Evolutionary conservation across 2,888 invertebrate species (phyloP).

Genomic region (Listrodromus nycthemerus): DNA sequence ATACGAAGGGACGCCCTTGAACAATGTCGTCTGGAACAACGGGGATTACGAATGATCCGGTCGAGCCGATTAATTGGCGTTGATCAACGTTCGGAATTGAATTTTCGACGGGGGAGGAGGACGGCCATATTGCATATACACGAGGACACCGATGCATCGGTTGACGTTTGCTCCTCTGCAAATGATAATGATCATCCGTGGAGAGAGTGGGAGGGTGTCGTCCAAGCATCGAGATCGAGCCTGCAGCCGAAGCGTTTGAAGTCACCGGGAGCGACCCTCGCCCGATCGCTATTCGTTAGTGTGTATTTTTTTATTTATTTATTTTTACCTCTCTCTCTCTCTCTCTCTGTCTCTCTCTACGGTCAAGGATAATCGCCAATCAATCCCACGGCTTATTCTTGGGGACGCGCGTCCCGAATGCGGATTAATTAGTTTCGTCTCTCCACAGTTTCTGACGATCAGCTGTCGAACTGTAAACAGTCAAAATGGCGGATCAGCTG

Average conservation of each 20-base stretch:
- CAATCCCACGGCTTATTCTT: slow-evolving; percentile 33
- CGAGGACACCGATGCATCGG: slow-evolving; percentile 38
- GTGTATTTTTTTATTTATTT: slow-evolving; percentile 32
- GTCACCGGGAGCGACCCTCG: slow-evolving; percentile 37
- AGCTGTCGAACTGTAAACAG: neutral
- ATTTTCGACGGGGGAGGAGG: neutral
- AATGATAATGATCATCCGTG: slow-evolving; percentile 67
- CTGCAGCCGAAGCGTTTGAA: slow-evolving; percentile 61
- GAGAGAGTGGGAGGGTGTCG: slow-evolving; percentile 33
- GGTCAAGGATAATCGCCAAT: slow-evolving; percentile 34
- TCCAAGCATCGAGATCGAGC: slow-evolving; percentile 2
- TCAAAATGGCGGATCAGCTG: neutral
- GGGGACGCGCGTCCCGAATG: neutral
- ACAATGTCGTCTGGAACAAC: slow-evolving; percentile 5
- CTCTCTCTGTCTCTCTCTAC: slow-evolving; percentile 15
- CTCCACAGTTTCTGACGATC: neutral
- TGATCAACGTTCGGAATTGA: slow-evolving; percentile 57
- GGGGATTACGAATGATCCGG: slow-evolving; percentile 47
- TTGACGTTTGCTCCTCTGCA: slow-evolving; percentile 60
- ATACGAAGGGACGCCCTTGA: neutral
- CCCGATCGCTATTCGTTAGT: slow-evolving; percentile 50
- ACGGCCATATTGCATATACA: neutral
- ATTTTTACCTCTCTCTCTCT: no score
- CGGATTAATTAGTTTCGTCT: slow-evolving; percentile 39
- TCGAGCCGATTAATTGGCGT: slow-evolving; percentile 68